phyloP scores from a whole-genome alignment of 53 echinoderm and acorn worm species.

The Astropecten irregularis region DNA sequence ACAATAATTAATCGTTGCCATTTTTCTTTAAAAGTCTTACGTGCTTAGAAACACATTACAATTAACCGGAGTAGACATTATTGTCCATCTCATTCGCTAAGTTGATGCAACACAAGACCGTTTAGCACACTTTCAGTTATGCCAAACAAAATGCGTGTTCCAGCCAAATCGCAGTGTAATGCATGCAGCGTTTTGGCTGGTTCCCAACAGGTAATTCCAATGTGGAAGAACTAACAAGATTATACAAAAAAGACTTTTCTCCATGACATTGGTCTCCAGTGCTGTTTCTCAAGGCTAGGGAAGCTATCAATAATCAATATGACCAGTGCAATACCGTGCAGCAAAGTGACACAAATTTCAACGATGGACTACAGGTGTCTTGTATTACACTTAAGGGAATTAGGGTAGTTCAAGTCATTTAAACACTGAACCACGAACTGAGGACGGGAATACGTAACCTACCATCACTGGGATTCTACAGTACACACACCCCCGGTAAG shows the following conservation, averaged over 20 bases:
- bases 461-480: too few species aligned
- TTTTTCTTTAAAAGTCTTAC: neutral
- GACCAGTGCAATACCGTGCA: neutral
- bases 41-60: neutral
- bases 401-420: too few species aligned
- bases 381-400: neutral
- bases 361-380: neutral
- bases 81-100: neutral
- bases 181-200: neutral
- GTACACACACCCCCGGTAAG: too few species aligned
- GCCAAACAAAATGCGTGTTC: too few species aligned
- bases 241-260: too few species aligned
- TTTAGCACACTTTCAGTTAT: neutral
- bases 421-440: too few species aligned
- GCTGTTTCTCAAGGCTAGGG: neutral
- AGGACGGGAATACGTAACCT: too few species aligned
- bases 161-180: neutral
- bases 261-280: neutral
- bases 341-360: neutral
- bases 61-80: neutral
- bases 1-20: too few species aligned
- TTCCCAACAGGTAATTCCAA: neutral
- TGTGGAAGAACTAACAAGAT: neutral
- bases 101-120: too few species aligned
- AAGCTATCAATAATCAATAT: neutral